Conservation (phyloP, 2,797 vertebrate genomes). For the Glyptemys insculpta region DNA sequence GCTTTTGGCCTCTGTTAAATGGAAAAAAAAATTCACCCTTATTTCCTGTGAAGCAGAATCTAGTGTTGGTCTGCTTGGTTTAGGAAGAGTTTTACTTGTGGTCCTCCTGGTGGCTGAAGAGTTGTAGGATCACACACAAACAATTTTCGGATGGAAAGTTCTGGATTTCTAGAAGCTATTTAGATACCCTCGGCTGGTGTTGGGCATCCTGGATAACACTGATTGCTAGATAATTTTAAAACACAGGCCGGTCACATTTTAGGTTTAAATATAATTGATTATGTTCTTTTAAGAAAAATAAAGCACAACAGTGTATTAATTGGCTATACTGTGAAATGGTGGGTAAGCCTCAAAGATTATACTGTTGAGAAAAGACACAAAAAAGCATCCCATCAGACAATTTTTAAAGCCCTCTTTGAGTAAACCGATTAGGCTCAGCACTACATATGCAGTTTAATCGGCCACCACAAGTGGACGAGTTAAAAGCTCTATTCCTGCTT, state of each 20-base stretch:
- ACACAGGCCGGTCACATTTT: neutral
- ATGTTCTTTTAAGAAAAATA: neutral
- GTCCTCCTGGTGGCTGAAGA: slow-evolving; percentile 57
- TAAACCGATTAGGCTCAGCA: neutral
- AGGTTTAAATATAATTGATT: neutral
- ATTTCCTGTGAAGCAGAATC: neutral
- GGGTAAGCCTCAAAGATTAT: no score
- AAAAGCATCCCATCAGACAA: neutral
- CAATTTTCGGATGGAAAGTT: neutral
- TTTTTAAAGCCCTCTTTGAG: neutral
- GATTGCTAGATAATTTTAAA: neutral
- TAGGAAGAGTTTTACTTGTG: slow-evolving; percentile 29
- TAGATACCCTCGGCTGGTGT: neutral
- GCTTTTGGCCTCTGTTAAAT: neutral
- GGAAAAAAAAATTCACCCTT: neutral
- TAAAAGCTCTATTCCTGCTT: neutral
- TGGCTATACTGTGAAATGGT: neutral
- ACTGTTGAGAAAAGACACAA: neutral
- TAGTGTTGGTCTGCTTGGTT: neutral
- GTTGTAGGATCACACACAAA: neutral
- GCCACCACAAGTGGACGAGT: neutral
- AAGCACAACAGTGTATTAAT: neutral
- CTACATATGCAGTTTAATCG: neutral
- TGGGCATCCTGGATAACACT: neutral
- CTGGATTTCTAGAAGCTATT: neutral